phyloP scores from a whole-genome alignment of 2,113 vertebrate species.

The Phalacrocorax brasilianus region DNA sequence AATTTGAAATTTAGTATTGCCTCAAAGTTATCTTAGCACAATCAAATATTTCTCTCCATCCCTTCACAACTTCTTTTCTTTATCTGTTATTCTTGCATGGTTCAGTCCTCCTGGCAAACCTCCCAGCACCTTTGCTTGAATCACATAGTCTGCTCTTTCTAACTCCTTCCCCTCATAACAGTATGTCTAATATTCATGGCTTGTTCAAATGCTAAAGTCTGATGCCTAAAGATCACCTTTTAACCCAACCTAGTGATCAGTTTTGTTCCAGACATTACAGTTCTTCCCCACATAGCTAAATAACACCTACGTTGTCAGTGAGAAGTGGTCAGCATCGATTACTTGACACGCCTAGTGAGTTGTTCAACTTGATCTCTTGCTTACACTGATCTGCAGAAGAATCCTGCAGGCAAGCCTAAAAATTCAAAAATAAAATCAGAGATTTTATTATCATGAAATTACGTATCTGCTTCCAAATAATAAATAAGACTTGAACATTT shows the following conservation, averaged over 20 bases:
- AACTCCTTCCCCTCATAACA: neutral
- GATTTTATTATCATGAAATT: neutral
- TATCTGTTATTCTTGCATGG: neutral
- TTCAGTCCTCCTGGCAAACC: neutral
- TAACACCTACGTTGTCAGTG: neutral
- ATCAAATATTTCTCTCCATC: neutral
- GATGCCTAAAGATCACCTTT: neutral
- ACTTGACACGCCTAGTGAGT: neutral
- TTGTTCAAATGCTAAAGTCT: neutral
- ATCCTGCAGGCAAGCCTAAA: neutral
- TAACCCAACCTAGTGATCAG: neutral
- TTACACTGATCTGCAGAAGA: neutral
- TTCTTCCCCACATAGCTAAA: neutral
- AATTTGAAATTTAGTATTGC: neutral
- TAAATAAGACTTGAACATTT: neutral
- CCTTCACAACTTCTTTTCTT: neutral
- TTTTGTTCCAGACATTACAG: neutral
- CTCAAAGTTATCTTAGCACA: neutral
- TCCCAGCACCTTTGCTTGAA: neutral
- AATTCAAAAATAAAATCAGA: neutral
- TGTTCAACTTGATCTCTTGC: neutral
- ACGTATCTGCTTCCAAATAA: conserved; percentile 11
- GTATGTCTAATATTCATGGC: neutral
- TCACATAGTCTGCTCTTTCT: neutral
- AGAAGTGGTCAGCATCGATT: neutral